Evolutionary conservation across 2,888 invertebrate genomes (phyloP).

Genomic region (Branchellion lobata): DNA sequence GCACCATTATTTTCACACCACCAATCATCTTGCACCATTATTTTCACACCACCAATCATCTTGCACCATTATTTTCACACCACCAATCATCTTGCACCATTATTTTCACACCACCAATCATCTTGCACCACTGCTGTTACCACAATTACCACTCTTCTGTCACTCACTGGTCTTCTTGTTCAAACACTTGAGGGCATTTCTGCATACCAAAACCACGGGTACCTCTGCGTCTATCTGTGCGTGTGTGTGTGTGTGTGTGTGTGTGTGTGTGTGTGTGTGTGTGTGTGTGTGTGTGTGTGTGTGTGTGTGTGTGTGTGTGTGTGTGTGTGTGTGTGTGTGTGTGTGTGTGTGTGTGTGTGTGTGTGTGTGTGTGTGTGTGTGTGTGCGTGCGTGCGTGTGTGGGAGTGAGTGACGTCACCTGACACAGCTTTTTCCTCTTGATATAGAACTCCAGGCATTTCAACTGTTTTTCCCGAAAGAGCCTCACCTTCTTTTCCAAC

Average conservation of each 20-base stretch:
- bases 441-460: conserved; percentile 14
- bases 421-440: not conserved
- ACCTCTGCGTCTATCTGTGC: not conserved
- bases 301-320: no score
- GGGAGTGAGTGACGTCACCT: not conserved
- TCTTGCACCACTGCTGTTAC: no score
- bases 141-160: no score
- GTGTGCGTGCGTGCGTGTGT: not conserved
- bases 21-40: no score
- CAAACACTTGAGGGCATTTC: conserved; percentile 16
- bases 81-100: no score
- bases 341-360: conserved; percentile 30
- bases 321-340: conserved; percentile 23
- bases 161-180: not conserved
- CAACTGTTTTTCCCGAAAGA: not conserved
- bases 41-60: no score
- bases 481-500: not conserved
- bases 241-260: no score
- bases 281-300: no score
- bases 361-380: conserved; percentile 37
- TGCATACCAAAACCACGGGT: conserved; percentile 1
- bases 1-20: no score
- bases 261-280: no score
- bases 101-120: no score
- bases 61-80: no score